Base-by-base conservation (phyloP, 2,113 vertebrate species). In the Syrmaticus mikado region DNA sequence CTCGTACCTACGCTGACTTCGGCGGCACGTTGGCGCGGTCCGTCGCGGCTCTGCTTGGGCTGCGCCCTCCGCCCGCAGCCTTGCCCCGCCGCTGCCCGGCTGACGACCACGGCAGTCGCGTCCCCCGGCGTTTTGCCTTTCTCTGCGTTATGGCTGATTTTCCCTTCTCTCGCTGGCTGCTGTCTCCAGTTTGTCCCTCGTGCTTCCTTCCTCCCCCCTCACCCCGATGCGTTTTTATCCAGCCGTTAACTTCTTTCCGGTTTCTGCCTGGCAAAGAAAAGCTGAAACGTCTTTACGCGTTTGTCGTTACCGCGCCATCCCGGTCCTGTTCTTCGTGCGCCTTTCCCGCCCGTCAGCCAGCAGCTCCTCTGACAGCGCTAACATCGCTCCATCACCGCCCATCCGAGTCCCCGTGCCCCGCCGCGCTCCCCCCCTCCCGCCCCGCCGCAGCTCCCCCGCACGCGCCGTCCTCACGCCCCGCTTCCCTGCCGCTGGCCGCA, bases 201-300 rank as follows among this genome's bases (percentile, higher is more conserved):
- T 32, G 13, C 1, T 84, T 60, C 38, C 50, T 53, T 2, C 4
- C 4, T 2, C 3, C 1, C 1, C 2, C 17, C 6, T 11, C 6
- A 4, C 48, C 21, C 11, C 22, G 6, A 11, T 45, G 40, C 28
- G 5, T 41, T 34, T 70, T 22, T 11, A 38, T 15, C 38, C 66
- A 50, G 21, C 17, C 20, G 38, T 1, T 38, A 43, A 50, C 12
- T 4, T 46, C 43, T 66, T 25, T 71, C 30, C 16, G 9, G 10
- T 46, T 74, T 62, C 24, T 78, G 28, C 66, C 71, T 82, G n/a
- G 48, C 27, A 77, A 61, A 65, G 3, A 19, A 3, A 34, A 27
- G 12, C 24, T 83, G 73, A 5, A 20, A 28, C 20, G 27, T 45
- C 8, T 70, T 55, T 57, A 50, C 24, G 3, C 30, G 22, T 32